Conservation (phyloP, 1,140 invertebrate genomes). For the Uloborus diversus region DNA sequence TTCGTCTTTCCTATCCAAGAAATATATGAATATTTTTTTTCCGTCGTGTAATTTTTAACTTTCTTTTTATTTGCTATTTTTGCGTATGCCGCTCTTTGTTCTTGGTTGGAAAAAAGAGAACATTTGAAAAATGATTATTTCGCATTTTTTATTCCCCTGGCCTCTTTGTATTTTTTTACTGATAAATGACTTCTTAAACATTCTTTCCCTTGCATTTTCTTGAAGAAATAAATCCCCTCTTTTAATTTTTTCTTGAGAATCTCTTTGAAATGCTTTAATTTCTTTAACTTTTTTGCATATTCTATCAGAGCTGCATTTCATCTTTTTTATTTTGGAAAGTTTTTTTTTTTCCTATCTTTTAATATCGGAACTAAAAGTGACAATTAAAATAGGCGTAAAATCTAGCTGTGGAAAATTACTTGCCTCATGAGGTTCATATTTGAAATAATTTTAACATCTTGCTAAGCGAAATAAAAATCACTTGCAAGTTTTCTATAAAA, state of each 20-base stretch:
- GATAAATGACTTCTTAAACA: constrained; percentile 49
- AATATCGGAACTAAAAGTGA: too few species aligned
- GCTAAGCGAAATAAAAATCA: too few species aligned
- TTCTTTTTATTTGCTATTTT: neutral
- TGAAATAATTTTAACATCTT: too few species aligned
- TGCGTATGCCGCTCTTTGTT: constrained; percentile 10
- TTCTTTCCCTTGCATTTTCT: constrained; percentile 10
- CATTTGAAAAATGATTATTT: constrained; percentile 55
- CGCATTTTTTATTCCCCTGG: constrained; percentile 11
- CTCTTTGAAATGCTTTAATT: constrained; percentile 38
- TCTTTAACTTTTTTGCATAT: neutral
- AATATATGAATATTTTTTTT: constrained; percentile 37
- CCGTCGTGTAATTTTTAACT: constrained; percentile 15
- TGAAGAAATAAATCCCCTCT: constrained; percentile 20
- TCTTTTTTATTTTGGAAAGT: too few species aligned
- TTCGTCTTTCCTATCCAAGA: neutral
- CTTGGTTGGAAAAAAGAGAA: constrained; percentile 45
- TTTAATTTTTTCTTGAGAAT: constrained; percentile 18
- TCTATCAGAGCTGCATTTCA: too few species aligned
- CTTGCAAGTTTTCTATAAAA: too few species aligned
- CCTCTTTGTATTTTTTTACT: constrained; percentile 25
- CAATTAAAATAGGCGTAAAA: too few species aligned
- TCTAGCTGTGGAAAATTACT: too few species aligned
- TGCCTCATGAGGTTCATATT: too few species aligned
- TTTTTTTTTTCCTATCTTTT: too few species aligned